Evolutionary conservation across 1,140 invertebrate species (phyloP).

Genomic region (Drosophila dunni): DNA sequence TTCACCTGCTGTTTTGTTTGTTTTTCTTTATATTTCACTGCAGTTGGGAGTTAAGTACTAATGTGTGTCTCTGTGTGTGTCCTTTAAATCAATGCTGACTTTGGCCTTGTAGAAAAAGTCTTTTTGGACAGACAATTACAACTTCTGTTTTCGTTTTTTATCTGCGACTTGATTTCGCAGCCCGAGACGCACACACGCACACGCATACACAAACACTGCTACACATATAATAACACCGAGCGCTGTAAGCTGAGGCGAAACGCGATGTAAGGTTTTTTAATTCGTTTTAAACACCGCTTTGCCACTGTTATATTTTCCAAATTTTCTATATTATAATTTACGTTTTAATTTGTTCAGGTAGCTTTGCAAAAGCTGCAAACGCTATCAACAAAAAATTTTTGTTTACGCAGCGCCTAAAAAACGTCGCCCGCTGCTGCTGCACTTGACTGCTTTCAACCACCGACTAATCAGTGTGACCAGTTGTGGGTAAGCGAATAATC

Average conservation of each 20-base stretch:
- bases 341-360: conserved; percentile 10
- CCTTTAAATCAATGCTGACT: conserved; percentile 26
- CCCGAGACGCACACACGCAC: conserved; percentile 27
- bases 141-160: conserved; percentile 43
- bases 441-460: conserved; percentile 53
- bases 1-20: conserved; percentile 10
- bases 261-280: conserved; percentile 18
- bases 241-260: conserved; percentile 34
- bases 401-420: conserved; percentile 49
- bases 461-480: conserved; percentile 43
- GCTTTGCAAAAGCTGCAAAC: conserved; percentile 9
- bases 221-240: conserved; percentile 15
- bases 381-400: conserved; percentile 42
- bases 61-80: neutral
- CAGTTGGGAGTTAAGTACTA: neutral
- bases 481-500: neutral
- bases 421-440: conserved; percentile 36
- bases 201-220: conserved; percentile 12
- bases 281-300: neutral
- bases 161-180: conserved; percentile 39
- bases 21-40: conserved; percentile 17
- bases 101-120: conserved; percentile 35
- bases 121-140: conserved; percentile 48
- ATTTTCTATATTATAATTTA: neutral
- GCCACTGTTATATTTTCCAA: conserved; percentile 2